Evolutionary conservation across 2,113 vertebrate species (phyloP).

Genomic region (Elanoides forficatus): DNA sequence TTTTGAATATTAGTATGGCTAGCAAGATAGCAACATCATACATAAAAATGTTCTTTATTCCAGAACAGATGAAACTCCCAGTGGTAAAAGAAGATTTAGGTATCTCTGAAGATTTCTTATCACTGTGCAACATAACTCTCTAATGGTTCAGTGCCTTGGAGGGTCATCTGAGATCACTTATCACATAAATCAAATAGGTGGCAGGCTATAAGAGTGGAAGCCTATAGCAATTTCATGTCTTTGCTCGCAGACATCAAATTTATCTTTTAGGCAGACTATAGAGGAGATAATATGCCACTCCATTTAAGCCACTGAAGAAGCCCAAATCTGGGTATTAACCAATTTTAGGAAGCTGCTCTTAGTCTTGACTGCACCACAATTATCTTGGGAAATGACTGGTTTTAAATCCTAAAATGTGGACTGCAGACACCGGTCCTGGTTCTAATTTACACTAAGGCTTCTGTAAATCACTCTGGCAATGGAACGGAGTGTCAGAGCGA

Average conservation of each 20-base stretch:
- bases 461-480: conserved; percentile 6
- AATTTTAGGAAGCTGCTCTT: conserved; percentile 23
- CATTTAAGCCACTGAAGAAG: conserved; percentile 42
- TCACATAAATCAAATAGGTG: conserved; percentile 70
- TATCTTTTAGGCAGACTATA: conserved; percentile 58
- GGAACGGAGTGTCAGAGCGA: not conserved
- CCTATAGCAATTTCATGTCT: conserved; percentile 60
- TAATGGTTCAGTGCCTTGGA: conserved; percentile 69
- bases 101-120: conserved; percentile 74
- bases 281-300: conserved; percentile 51
- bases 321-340: conserved; percentile 47
- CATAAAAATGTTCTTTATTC: conserved; percentile 63
- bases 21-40: conserved; percentile 66
- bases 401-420: conserved; percentile 12
- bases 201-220: conserved; percentile 53
- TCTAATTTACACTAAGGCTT: not conserved
- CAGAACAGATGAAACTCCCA: conserved; percentile 56
- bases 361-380: conserved; percentile 24
- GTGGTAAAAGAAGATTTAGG: conserved; percentile 69
- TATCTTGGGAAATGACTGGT: conserved; percentile 14
- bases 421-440: not conserved
- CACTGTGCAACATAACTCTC: conserved; percentile 63
- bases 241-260: conserved; percentile 59
- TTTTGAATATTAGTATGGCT: conserved; percentile 68
- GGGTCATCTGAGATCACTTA: conserved; percentile 68